Percentiles rank a stretch among this genome's conserved stretches.
Evolutionary conservation across 1,140 invertebrate species (phyloP).

Genomic region (Pteromalus puparum): DNA sequence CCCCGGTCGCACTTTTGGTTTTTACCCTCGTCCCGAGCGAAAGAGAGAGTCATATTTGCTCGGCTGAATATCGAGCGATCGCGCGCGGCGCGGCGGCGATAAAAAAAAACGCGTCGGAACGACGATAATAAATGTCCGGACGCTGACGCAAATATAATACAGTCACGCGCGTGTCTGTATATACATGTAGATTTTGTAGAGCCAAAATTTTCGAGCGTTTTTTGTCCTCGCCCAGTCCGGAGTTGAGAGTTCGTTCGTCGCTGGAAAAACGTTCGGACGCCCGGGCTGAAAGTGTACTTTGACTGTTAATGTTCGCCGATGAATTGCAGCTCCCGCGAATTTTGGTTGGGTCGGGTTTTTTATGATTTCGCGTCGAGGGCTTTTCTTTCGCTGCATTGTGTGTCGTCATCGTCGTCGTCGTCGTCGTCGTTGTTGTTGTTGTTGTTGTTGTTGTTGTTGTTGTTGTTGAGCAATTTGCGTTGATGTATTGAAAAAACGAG

Average conservation of each 20-base stretch:
- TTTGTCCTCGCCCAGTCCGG: not conserved
- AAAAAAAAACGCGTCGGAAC: slow-evolving; percentile 37
- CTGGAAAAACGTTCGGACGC: not conserved
- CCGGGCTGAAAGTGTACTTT: slow-evolving; percentile 11
- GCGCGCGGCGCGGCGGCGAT: slow-evolving; percentile 9
- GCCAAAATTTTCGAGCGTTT: not conserved
- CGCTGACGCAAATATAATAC: slow-evolving; percentile 43
- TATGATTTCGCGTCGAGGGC: not conserved
- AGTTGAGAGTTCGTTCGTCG: not conserved
- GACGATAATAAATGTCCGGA: slow-evolving; percentile 47
- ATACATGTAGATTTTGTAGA: not conserved
- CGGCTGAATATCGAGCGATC: slow-evolving; percentile 42
- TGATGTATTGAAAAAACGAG: not conserved
- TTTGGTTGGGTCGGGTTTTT: not conserved
- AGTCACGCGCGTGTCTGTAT: not conserved
- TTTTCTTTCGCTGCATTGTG: not conserved
- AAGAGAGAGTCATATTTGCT: slow-evolving; percentile 35
- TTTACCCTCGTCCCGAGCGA: slow-evolving; percentile 16
- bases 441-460: not conserved
- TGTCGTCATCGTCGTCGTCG: no score
- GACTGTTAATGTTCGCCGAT: slow-evolving; percentile 33
- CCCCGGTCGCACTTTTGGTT: slow-evolving; percentile 38
- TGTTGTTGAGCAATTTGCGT: not conserved
- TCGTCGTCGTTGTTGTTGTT: no score
- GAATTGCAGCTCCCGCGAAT: not conserved